Evolutionary conservation across 1,140 invertebrate genomes (phyloP).

Genomic region (Ruditapes philippinarum): DNA sequence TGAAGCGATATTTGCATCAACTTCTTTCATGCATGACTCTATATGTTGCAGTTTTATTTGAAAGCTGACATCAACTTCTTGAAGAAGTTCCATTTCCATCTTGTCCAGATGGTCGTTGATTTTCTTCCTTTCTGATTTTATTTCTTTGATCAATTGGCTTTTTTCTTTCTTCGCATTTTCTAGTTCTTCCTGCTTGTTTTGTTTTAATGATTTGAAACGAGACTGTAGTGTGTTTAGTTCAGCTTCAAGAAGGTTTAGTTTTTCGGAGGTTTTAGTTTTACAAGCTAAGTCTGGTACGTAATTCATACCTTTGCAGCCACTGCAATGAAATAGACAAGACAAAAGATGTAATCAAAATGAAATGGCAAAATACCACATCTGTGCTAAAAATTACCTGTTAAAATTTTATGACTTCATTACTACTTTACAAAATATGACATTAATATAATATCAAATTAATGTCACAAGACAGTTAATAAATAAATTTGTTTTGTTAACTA

Average conservation of each 20-base stretch:
- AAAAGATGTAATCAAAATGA: too few species aligned
- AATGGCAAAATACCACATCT: too few species aligned
- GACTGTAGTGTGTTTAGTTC: background rate
- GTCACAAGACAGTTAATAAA: too few species aligned
- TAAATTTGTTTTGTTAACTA: too few species aligned
- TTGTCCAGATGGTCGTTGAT: background rate
- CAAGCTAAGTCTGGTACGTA: background rate
- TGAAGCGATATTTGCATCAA: background rate
- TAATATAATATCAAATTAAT: too few species aligned
- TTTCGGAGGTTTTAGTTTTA: background rate
- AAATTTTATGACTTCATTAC: too few species aligned
- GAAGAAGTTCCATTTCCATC: background rate
- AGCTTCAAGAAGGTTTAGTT: background rate
- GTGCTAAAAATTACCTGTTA: too few species aligned
- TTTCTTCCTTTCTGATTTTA: background rate
- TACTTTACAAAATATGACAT: too few species aligned
- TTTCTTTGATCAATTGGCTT: background rate
- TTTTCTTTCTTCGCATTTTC: background rate
- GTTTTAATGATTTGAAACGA: background rate
- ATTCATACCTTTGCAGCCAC: background rate
- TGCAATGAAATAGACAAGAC: background rate
- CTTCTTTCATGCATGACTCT: background rate
- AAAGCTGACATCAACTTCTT: background rate
- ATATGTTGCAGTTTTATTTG: background rate
- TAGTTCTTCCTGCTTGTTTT: background rate